phyloP scores from a whole-genome alignment of 2,888 invertebrate species.

The Drosophila prolongata region DNA sequence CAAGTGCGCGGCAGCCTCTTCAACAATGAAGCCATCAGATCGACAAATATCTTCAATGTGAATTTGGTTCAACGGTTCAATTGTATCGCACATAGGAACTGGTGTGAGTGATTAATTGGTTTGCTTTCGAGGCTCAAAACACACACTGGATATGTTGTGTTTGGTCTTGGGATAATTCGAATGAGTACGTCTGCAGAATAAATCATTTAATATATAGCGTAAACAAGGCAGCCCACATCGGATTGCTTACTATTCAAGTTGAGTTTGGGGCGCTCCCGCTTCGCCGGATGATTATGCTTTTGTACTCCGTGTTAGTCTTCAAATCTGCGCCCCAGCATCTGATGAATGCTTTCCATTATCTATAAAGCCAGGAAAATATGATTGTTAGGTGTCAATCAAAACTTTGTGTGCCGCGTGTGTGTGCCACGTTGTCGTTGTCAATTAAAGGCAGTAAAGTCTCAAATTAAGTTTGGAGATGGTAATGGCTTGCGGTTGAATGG shows the following conservation, averaged over 20 bases:
- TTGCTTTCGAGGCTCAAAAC: conserved; percentile 42
- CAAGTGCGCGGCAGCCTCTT: conserved; percentile 67
- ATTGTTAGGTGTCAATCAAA: conserved; percentile 77
- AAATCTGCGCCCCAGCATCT: conserved; percentile 36
- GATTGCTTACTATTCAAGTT: conserved; percentile 32
- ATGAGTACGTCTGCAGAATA: conserved; percentile 35
- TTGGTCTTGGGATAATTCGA: conserved; percentile 43
- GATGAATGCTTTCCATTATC: conserved; percentile 49
- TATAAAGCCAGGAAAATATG: conserved; percentile 41
- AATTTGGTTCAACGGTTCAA: conserved; percentile 56
- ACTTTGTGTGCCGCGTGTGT: conserved; percentile 53
- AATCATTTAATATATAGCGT: conserved; percentile 57
- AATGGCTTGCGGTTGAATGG: conserved; percentile 57
- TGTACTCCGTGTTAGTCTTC: conserved; percentile 34
- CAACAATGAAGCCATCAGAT: conserved; percentile 77
- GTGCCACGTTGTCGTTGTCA: conserved; percentile 51
- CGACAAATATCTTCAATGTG: conserved; percentile 62
- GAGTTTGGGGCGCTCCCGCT: conserved; percentile 51
- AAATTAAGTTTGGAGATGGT: conserved; percentile 62
- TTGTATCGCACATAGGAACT: conserved; percentile 72
- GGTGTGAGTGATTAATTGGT: conserved; percentile 71
- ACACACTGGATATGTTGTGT: conserved; percentile 8
- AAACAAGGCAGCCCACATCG: conserved; percentile 68
- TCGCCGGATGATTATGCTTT: conserved; percentile 57
- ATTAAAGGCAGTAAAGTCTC: conserved; percentile 68